Percentiles rank a stretch among this genome's conserved stretches.
Conservation (phyloP, 2,113 vertebrate genomes). For the Tylochromis polylepis region DNA sequence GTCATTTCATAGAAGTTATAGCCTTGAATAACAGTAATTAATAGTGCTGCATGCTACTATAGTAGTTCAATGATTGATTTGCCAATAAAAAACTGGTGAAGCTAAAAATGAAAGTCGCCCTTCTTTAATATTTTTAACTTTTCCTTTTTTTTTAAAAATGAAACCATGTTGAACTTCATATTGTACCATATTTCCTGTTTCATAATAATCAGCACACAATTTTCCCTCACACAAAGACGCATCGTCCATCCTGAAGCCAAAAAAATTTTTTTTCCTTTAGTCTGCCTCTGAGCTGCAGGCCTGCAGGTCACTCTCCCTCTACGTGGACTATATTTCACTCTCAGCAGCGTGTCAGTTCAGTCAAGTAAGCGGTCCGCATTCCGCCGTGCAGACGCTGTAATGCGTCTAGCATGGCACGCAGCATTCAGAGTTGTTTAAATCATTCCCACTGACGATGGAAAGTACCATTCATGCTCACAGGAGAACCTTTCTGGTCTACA, state of each 20-base stretch:
- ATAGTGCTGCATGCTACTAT: background rate
- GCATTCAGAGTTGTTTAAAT: conserved; percentile 2
- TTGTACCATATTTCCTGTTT: background rate
- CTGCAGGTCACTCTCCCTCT: background rate
- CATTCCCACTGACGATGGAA: background rate
- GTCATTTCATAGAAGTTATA: background rate
- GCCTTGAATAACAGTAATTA: background rate
- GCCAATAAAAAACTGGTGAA: background rate
- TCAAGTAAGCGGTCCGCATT: background rate
- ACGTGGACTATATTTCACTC: background rate
- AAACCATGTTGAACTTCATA: background rate
- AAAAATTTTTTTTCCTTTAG: accelerated
- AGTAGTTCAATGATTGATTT: background rate
- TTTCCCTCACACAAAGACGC: background rate
- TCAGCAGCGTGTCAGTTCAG: background rate
- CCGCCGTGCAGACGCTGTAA: background rate
- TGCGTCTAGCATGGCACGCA: background rate
- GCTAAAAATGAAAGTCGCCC: background rate
- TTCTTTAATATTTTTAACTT: background rate
- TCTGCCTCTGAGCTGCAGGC: background rate
- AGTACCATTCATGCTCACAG: background rate
- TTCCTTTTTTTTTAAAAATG: background rate
- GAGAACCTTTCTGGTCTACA: conserved; percentile 60
- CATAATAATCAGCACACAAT: background rate
- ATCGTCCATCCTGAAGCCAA: background rate